phyloP scores from a whole-genome alignment of 1,140 invertebrate genomes.

The Scylla paramamosain region DNA sequence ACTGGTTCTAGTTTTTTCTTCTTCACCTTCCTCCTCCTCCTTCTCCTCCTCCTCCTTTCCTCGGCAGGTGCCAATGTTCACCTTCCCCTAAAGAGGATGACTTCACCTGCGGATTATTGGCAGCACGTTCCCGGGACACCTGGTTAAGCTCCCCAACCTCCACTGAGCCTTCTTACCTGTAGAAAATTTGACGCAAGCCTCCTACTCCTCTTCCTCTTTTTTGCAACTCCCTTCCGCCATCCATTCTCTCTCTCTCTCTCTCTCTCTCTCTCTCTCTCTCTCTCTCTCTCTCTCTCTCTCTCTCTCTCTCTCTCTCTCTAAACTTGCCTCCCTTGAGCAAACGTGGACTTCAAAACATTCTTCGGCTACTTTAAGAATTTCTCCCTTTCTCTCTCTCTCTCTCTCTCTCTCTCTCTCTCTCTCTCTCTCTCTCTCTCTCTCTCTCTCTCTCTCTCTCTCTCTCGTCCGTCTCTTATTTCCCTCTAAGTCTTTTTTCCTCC shows the following conservation, averaged over 20 bases:
- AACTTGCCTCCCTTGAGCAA: neutral
- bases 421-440: neutral
- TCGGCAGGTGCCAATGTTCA: no score
- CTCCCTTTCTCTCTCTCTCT: neutral
- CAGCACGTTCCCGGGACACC: no score
- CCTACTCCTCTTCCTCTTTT: neutral
- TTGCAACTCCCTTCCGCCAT: neutral
- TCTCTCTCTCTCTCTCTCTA: neutral
- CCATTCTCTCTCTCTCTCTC: constrained; percentile 24
- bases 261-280: constrained; percentile 15
- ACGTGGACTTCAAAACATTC: neutral
- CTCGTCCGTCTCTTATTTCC: neutral
- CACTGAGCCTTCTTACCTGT: no score
- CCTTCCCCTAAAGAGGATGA: no score
- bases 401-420: neutral
- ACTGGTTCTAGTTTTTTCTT: no score
- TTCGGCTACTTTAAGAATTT: neutral
- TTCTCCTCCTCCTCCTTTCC: no score
- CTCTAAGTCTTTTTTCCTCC: no score
- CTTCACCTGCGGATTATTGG: no score
- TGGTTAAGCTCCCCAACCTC: no score
- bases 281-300: neutral
- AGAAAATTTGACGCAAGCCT: no score
- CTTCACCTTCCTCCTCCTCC: no score
- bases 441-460: neutral